Base-by-base conservation (phyloP, 2,888 invertebrate species). In the Stenurella melanura region DNA sequence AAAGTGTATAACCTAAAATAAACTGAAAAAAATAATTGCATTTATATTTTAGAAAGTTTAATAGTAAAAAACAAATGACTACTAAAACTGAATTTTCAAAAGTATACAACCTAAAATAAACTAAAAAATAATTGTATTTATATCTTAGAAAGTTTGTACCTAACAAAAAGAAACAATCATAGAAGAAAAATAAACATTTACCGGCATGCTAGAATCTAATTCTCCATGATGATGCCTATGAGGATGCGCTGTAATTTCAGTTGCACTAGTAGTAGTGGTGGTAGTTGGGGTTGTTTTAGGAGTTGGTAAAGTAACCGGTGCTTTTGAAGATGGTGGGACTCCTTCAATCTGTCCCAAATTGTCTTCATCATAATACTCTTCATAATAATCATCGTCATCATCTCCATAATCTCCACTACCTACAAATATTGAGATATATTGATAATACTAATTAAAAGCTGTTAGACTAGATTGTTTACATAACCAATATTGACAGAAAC, bases 221-320 rank as follows among this genome's bases (percentile, higher is more conserved):
- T 90, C 89, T n/a, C 90, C 90, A 83, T 90, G 90, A 82, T 90
- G 90, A 82, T 91, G 91, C 67, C 91, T 85, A 82, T 91, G 90
- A 10, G 89, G 90, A 85, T 90, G 90, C 70, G 85, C 79, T 38
- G 81, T 75, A 34, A 76, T 74, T 42, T 81, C 82, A 0, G 79
- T 80, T 1, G 84, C 81, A 9, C 74, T 70, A 18, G 70, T 58
- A 30, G 80, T 78, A 10, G 80, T 73, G 15, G 80, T 82, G 21
- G 21, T 26, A 4, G 21, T 26, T 1, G 79, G 81, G 0, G 80
- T 78, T 7, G 82, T 82, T 11, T 82, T 70, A 15, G 81, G 61
- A 54, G 79, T 76, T 67, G 83, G 78, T 61, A 83, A 58, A 4
- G 82, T 79, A 18, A 83, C 77, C 26, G 83, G 77, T 17, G 79